Conservation (phyloP, 23 tunicate species). For the Oikopleura dioica region DNA sequence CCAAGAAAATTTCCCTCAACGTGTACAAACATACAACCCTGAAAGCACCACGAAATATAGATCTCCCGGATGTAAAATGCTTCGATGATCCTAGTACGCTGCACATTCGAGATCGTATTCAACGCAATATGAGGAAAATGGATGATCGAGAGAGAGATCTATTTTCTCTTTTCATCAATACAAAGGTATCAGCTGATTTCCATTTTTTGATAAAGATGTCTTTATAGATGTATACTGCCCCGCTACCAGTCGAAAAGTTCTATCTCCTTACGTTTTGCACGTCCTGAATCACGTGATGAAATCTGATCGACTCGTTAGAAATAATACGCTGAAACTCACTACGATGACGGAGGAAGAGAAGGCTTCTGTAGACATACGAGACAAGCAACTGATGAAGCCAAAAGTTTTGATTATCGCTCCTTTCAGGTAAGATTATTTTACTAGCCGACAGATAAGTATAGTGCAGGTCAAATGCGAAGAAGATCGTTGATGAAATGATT, state of each 20-base stretch:
- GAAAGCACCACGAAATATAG: not conserved
- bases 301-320: conserved; percentile 16
- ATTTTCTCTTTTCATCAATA: too few species aligned
- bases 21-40: not conserved
- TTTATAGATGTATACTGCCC: too few species aligned
- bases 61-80: too few species aligned
- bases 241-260: too few species aligned
- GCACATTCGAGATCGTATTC: not conserved
- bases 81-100: not conserved
- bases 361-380: conserved; percentile 27
- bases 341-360: conserved; percentile 21
- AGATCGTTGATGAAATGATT: conserved; percentile 27
- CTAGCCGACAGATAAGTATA: too few species aligned
- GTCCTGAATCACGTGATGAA: conserved; percentile 25
- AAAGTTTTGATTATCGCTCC: conserved; percentile 40
- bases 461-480: conserved; percentile 17
- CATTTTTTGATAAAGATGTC: too few species aligned
- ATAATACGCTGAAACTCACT: conserved; percentile 22
- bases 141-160: too few species aligned
- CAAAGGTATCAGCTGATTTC: too few species aligned
- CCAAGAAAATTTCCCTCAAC: not conserved
- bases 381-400: conserved; percentile 47
- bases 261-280: too few species aligned
- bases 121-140: too few species aligned
- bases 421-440: too few species aligned